Evolutionary conservation across 2,113 vertebrate species (phyloP).

Genomic region (Ammospiza caudacuta): DNA sequence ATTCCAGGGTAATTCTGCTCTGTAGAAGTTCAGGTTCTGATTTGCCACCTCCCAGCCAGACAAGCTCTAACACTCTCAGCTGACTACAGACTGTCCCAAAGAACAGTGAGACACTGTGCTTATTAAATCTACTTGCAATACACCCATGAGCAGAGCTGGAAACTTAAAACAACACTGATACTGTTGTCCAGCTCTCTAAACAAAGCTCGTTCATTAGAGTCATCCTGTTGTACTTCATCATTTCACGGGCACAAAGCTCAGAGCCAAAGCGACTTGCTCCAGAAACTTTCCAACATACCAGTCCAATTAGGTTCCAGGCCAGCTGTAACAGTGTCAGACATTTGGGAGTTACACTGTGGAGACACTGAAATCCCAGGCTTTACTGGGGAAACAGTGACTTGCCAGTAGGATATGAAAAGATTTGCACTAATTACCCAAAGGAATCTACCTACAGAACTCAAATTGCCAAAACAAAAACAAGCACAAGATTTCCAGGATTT

Average conservation of each 20-base stretch:
- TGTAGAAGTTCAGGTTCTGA: not conserved
- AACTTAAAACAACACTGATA: constrained; percentile 28
- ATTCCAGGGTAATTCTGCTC: not conserved
- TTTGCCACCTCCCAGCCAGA: not conserved
- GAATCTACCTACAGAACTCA: not conserved
- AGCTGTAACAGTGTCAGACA: constrained; percentile 44
- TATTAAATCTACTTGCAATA: constrained; percentile 14
- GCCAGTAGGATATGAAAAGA: constrained; percentile 11
- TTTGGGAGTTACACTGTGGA: not conserved
- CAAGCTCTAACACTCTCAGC: not conserved
- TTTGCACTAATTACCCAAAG: not conserved
- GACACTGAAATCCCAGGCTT: constrained; percentile 29
- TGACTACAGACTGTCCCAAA: not conserved
- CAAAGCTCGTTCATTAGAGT: constrained; percentile 47
- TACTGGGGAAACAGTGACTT: not conserved
- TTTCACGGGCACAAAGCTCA: constrained; percentile 34
- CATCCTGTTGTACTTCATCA: constrained; percentile 29
- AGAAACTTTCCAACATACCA: constrained; percentile 55
- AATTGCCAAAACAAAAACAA: not conserved
- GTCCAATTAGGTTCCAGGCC: constrained; percentile 60
- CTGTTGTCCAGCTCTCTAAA: constrained; percentile 17
- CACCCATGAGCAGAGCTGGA: constrained; percentile 3
- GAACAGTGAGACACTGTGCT: not conserved
- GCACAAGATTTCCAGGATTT: not conserved
- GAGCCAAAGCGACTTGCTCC: constrained; percentile 31